Evolutionary conservation across 2,888 invertebrate species (phyloP).

Genomic region (Sepiola atlantica): DNA sequence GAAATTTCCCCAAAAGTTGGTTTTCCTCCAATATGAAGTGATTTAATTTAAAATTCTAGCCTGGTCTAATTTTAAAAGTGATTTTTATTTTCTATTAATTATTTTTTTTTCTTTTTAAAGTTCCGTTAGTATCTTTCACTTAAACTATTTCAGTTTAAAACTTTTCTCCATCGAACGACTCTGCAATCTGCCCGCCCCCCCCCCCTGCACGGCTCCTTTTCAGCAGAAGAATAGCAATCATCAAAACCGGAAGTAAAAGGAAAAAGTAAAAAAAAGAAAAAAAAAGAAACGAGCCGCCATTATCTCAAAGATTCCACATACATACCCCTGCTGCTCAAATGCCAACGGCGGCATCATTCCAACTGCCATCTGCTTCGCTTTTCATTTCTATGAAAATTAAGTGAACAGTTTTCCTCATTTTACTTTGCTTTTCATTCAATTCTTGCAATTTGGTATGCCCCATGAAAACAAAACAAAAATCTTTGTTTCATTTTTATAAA

Average conservation of each 20-base stretch:
- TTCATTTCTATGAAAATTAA: background rate
- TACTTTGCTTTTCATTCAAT: background rate
- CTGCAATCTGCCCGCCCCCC: background rate
- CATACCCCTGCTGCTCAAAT: background rate
- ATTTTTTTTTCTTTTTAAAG: too few relatives aligned
- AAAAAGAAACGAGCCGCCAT: background rate
- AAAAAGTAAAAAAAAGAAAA: too few relatives aligned
- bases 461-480: too few relatives aligned
- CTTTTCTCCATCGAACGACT: background rate
- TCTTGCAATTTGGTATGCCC: background rate
- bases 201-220: background rate
- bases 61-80: background rate
- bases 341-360: background rate
- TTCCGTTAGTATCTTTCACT: background rate
- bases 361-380: background rate
- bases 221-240: background rate
- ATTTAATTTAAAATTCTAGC: constrained; percentile 11
- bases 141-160: background rate
- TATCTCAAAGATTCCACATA: background rate
- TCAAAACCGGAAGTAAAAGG: too few relatives aligned
- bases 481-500: background rate
- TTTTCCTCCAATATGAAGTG: background rate
- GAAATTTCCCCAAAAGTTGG: background rate
- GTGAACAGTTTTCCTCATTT: background rate
- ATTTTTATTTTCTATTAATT: too few relatives aligned